Conservation (phyloP, 2,797 vertebrate species). For the Squalus acanthias region DNA sequence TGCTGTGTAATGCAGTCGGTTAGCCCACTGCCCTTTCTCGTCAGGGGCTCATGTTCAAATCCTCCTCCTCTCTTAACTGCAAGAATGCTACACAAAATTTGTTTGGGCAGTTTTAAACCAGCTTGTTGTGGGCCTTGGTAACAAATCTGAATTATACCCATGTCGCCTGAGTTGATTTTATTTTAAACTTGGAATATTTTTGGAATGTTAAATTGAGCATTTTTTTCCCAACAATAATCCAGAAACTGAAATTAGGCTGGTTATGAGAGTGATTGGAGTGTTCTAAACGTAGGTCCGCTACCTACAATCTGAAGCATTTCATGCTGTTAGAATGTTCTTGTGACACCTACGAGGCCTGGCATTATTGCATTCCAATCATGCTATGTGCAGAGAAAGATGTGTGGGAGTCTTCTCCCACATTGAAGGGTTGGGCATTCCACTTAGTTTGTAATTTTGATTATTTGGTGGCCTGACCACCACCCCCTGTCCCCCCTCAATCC, state of each 20-base stretch:
- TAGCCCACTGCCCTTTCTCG: background rate
- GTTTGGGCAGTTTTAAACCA: background rate
- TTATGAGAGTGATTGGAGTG: background rate
- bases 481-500: background rate
- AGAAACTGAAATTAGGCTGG: background rate
- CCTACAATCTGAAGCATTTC: background rate
- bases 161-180: background rate
- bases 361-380: background rate
- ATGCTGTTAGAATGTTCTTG: background rate
- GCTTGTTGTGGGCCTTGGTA: background rate
- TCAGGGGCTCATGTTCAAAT: background rate
- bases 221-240: background rate
- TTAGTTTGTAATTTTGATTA: background rate
- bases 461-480: background rate
- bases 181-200: conserved; percentile 9
- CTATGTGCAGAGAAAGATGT: background rate
- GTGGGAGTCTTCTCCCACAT: background rate
- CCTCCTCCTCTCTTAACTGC: background rate
- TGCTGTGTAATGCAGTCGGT: background rate
- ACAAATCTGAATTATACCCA: background rate
- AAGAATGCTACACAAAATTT: background rate
- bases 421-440: background rate
- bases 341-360: background rate
- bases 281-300: background rate
- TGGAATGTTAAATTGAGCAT: background rate